Evolutionary conservation across 2,888 invertebrate genomes (phyloP), one percentile per base, ranked within the genome.

Genomic region (Lucinisca nassula): DNA sequence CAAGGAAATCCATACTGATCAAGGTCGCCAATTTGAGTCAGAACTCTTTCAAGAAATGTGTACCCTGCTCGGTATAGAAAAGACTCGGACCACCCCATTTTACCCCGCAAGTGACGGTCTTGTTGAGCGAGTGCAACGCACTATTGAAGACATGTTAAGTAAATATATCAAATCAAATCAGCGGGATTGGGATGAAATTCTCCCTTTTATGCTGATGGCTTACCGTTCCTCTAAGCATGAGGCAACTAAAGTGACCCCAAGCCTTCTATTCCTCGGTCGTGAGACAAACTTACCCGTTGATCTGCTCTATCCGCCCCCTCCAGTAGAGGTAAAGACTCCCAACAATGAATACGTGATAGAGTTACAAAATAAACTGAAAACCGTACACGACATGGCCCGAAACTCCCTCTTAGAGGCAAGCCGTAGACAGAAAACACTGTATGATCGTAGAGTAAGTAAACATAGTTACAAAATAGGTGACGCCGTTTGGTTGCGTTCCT

Each of bases 121-220:
- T 3, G 37, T 72, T 72, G 72, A 72, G 24, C 14, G 72, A 40
- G n/a, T 37, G 2, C 37, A 40, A 38, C 72, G 72, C 24, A 72
- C 72, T 2, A n/a, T 72, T 37, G 72, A 72, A 40, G 72, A 72
- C 24, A 72, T 72, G 72, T 12, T 72, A 12, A 72, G 72, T 27
- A 72, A 72, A 27, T 72, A 72, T 27, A 24, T 37, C 37, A 38
- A 37, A 12, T n/a, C 72, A 3, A 72, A 72, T 37, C 72, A 72
- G 37, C 37, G 72, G 10, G 72, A 72, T 72, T 72, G 72, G 72
- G 72, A 35, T 72, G 72, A 72, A 72, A 21, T 72, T n/a, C 40
- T 72, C 12, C 72, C 37, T n/a, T 38, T 72, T 27, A 38, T 72
- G 40, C 37, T 72, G 1, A 32, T 72, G 72, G 72, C 72, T 8